A percentile compares a stretch with the other conserved stretches of the same genome.
phyloP scores from a whole-genome alignment of 2,113 vertebrate species.

The Pangasianodon hypophthalmus region DNA sequence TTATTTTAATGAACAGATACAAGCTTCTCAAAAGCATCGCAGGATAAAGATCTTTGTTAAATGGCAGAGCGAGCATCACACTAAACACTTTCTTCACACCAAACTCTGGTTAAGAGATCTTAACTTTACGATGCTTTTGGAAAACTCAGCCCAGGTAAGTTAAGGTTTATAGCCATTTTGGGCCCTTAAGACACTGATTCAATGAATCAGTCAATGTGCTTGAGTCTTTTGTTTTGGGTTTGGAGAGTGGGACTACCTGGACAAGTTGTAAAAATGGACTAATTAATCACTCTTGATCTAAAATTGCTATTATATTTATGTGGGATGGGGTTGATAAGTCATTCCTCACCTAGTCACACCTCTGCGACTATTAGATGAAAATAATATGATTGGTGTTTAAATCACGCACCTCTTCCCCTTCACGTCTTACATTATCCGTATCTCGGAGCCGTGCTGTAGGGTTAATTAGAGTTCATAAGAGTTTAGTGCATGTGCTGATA shows the following conservation, averaged over 20 bases:
- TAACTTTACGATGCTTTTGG: not conserved
- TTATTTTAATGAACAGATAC: too few species aligned
- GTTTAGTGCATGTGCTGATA: not conserved
- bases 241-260: not conserved
- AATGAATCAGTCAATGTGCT: not conserved
- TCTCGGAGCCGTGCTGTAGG: not conserved
- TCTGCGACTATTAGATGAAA: too few species aligned
- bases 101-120: not conserved
- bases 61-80: too few species aligned
- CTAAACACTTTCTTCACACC: too few species aligned
- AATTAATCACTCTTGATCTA: not conserved
- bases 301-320: not conserved
- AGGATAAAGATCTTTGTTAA: too few species aligned
- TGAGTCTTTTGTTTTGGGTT: not conserved
- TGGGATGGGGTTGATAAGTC: not conserved
- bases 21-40: too few species aligned
- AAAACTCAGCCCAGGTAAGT: not conserved
- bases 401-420: not conserved
- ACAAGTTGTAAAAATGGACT: not conserved
- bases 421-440: not conserved
- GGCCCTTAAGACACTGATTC: not conserved
- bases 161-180: not conserved
- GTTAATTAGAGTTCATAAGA: constrained; percentile 18
- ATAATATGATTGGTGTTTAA: not conserved
- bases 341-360: not conserved